A percentile compares a stretch with the other conserved stretches of the same genome.
These are phyloP conservation scores for Sclerurus mexicanus DNA, from an alignment of 2,113 vertebrate species.

Conservation along the genomic window DNA sequence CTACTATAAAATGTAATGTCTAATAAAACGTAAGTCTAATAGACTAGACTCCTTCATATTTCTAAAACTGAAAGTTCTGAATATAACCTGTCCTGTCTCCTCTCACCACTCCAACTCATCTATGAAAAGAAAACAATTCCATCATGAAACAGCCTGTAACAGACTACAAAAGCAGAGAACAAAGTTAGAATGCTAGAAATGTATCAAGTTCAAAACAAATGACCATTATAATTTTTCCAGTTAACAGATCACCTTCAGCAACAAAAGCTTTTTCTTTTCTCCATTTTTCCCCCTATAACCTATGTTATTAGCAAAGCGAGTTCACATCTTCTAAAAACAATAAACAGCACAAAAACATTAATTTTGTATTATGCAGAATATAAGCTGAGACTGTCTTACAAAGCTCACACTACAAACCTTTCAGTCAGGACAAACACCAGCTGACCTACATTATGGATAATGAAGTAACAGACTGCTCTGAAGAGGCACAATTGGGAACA, in stretches of 20 bases:
- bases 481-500: not conserved
- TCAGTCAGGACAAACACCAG: not conserved
- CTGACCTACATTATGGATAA: not conserved
- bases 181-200: not conserved
- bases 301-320: not conserved
- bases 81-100: not conserved
- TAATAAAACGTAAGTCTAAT: not conserved
- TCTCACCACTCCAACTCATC: not conserved
- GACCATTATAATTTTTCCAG: not conserved
- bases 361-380: not conserved
- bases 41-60: not conserved
- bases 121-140: not conserved
- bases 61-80: not conserved
- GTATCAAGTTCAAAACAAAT: not conserved
- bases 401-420: not conserved
- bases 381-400: not conserved
- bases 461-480: not conserved
- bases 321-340: not conserved
- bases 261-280: not conserved
- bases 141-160: not conserved
- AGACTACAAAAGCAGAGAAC: not conserved
- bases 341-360: not conserved
- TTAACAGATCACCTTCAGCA: not conserved
- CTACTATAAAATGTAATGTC: not conserved
- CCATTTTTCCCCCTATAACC: fast-evolving